These are phyloP conservation scores for Erpornis zantholeuca DNA, from an alignment of 2,113 vertebrate species.

Conservation along the genomic window DNA sequence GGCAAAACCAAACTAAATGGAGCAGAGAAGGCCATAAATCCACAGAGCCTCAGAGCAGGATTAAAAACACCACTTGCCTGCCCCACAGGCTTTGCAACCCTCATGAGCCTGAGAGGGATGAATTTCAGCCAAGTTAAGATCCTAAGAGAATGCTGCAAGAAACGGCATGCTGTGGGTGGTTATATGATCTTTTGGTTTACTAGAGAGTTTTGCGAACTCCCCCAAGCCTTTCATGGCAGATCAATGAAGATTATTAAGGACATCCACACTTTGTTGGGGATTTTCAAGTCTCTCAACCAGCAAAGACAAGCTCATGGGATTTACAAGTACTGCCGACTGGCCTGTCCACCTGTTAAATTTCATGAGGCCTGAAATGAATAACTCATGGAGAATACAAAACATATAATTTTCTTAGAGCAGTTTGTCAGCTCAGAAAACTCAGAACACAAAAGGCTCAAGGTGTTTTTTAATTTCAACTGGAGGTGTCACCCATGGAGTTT, in stretches of 20 bases:
- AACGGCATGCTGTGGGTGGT: background rate
- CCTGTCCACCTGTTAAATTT: conserved; percentile 9
- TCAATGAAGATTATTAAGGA: background rate
- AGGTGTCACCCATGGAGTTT: background rate
- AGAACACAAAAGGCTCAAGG: background rate
- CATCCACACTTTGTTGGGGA: background rate
- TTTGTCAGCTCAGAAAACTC: background rate
- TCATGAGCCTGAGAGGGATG: background rate
- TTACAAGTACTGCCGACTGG: background rate
- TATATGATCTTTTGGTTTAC: background rate
- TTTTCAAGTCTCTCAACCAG: background rate
- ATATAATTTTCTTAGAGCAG: background rate
- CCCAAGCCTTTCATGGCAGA: background rate
- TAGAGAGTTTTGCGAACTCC: background rate
- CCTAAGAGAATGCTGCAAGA: background rate
- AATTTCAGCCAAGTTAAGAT: background rate
- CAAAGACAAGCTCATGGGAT: background rate
- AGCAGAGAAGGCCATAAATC: background rate
- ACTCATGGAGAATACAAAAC: conserved; percentile 16
- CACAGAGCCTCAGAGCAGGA: background rate
- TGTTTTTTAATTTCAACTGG: background rate
- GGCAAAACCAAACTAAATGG: background rate
- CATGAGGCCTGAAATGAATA: conserved; percentile 41
- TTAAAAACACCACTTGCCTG: background rate
- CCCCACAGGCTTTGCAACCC: background rate